Evolutionary conservation across 2,797 vertebrate species (phyloP), one percentile per base, ranked within the genome.

Genomic region (Nothura maculosa): DNA sequence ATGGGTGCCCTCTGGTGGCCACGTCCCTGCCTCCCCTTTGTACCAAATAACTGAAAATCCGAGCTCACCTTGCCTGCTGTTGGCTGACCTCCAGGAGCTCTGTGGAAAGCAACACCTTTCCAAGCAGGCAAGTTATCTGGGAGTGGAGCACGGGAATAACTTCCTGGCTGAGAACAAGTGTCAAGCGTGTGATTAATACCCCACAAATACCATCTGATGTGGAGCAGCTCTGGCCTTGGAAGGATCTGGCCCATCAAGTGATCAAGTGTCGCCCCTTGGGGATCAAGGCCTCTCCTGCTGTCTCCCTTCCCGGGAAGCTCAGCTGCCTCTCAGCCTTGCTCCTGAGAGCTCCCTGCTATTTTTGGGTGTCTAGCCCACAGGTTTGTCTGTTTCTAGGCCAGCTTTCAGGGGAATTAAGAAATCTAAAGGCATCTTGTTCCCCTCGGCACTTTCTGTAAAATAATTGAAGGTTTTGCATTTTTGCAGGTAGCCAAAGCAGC

Each of bases 1-100:
- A 16, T 2, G 16, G 57, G n/a, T 85, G 55, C 81, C 91, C 81
- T 93, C 89, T 92, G 75, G 75, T 80, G 85, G 85, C 48, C 52
- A 66, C 16, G 18, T 28, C 58, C 17, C 36, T 83, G 47, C 54
- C 36, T 83, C n/a, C 18, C 22, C 28, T 63, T 47, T 36, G 13
- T 10, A 13, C 14, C 3, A 0, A 17, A 4, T 12, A 34, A 8
- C 45, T 45, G 16, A 34, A 61, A 38, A 27, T 38, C 34, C 36
- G 58, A 38, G 27, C 40, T 64, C 34, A 27, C 52, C n/a, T 73
- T 52, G 55, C 24, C 48, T 3, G 5, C 13, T 0, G 1, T 45
- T 81, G 80, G 32, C 55, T 0, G 4, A 8, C 48, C 25, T 85
- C 48, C 48, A 52, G 55, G 3, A 73, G n/a, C 34, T 34, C 1